Conservation (phyloP, 2,888 invertebrate species). For the Sicus ferrugineus region DNA sequence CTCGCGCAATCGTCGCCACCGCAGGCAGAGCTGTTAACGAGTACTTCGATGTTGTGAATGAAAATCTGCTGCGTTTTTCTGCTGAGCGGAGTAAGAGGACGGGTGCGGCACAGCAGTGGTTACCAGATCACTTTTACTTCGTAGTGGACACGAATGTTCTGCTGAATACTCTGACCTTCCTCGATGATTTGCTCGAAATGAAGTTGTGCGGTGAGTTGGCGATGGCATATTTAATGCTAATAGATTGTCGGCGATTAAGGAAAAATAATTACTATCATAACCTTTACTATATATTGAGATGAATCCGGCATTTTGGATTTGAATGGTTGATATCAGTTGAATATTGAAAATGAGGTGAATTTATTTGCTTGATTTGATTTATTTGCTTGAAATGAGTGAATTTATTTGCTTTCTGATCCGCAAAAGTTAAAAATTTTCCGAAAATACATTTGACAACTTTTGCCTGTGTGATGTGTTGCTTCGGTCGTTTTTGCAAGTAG, state of each 20-base stretch:
- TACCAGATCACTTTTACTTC: slow-evolving; percentile 56
- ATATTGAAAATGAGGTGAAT: too few relatives aligned
- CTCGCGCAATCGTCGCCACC: not conserved
- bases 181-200: slow-evolving; percentile 58
- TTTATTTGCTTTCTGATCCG: too few relatives aligned
- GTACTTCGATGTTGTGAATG: slow-evolving; percentile 46
- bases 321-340: too few relatives aligned
- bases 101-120: slow-evolving; percentile 38
- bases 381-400: too few relatives aligned
- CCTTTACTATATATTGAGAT: too few relatives aligned
- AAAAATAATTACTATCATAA: too few relatives aligned
- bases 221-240: not conserved
- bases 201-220: slow-evolving; percentile 47
- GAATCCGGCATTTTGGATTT: too few relatives aligned
- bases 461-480: not conserved
- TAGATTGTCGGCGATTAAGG: too few relatives aligned
- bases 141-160: slow-evolving; percentile 68
- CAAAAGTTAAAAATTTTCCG: too few relatives aligned
- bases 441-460: too few relatives aligned
- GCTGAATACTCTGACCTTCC: slow-evolving; percentile 60
- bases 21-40: slow-evolving; percentile 34
- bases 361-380: too few relatives aligned
- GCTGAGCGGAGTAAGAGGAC: slow-evolving; percentile 40
- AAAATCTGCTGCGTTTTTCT: slow-evolving; percentile 49
- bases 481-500: not conserved